phyloP scores from a whole-genome alignment of 2,113 vertebrate species.

The Engystomops pustulosus region DNA sequence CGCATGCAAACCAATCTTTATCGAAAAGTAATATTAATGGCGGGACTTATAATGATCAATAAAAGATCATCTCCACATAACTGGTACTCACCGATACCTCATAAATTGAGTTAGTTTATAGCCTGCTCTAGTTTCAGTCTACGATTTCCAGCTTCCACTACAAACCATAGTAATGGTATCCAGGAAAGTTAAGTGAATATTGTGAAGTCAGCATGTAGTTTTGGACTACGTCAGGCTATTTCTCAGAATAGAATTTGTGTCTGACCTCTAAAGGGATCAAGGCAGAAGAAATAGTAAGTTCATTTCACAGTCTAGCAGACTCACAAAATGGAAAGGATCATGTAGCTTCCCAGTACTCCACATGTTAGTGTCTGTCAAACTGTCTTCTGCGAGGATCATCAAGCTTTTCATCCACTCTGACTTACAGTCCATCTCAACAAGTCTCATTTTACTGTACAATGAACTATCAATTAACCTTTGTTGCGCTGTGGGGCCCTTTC shows the following conservation, averaged over 20 bases:
- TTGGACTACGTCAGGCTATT: constrained; percentile 42
- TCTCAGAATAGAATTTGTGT: constrained; percentile 66
- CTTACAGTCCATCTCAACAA: constrained; percentile 16
- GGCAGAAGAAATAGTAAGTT: constrained; percentile 76
- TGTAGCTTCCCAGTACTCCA: constrained; percentile 79
- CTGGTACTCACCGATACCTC: not conserved
- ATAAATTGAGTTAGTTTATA: not conserved
- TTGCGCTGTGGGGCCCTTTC: not conserved
- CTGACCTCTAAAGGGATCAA: constrained; percentile 76
- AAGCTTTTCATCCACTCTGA: constrained; percentile 67
- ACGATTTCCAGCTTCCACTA: not conserved
- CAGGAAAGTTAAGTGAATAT: constrained; percentile 36
- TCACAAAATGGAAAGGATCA: constrained; percentile 81
- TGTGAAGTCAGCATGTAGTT: constrained; percentile 49
- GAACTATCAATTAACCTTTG: constrained; percentile 4
- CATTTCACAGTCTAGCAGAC: constrained; percentile 79
- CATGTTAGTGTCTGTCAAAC: constrained; percentile 95
- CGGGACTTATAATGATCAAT: not conserved
- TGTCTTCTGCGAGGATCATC: constrained; percentile 84
- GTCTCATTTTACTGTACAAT: constrained; percentile 6
- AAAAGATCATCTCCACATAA: not conserved
- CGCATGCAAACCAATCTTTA: constrained; percentile 63
- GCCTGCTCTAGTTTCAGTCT: not conserved
- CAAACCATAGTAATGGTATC: constrained; percentile 19
- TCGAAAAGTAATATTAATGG: no score